Evolutionary conservation across 2,113 vertebrate genomes (phyloP), one percentile per base, ranked within the genome.

Genomic region (Corydoras maculifer): DNA sequence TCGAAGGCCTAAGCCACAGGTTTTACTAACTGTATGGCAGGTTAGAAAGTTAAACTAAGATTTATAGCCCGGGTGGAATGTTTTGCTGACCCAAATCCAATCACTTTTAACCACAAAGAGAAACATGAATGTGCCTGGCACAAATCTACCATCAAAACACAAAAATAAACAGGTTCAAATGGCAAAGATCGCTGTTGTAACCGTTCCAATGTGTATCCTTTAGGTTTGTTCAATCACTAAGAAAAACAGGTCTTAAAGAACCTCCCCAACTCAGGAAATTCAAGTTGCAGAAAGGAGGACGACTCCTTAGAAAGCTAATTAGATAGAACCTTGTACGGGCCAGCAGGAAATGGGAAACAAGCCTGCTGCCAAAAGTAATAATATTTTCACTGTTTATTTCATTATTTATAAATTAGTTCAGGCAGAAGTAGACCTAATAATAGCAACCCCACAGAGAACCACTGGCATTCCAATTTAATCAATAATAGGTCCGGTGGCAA

Each of bases 221-320:
- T 18, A 29, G 35, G 64, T 74, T 77, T 61, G 29, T 50, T 66
- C 58, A 62, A 58, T 77, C 63, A 63, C 65, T 70, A 67, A 58
- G 29, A 74, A 62, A 58, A 61, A 51, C 18, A 31, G 63, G 72
- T 76, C 79, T 62, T 68, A 70, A 54, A 68, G 51, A 70, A 60
- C 66, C 68, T 74, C 77, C 77, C 53, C 15, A 65, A 25, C 75
- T 75, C 78, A 77, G 74, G 70, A 84, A 83, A 85, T 81, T 78
- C 55, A 79, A 85, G 86, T 85, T 69, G 65, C 75, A 70, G 80
- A 84, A 89, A 90, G 65, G 81, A 87, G 84, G 86, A 88, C 85
- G 85, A 86, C 82, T 87, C 87, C 87, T 88, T 86, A 84, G 88
- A 87, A 90, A 88, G 85, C 85, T 88, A 90, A 90, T 90, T 88